Evolutionary conservation across 2,888 invertebrate genomes (phyloP).

Genomic region (Ophion slaviceki): DNA sequence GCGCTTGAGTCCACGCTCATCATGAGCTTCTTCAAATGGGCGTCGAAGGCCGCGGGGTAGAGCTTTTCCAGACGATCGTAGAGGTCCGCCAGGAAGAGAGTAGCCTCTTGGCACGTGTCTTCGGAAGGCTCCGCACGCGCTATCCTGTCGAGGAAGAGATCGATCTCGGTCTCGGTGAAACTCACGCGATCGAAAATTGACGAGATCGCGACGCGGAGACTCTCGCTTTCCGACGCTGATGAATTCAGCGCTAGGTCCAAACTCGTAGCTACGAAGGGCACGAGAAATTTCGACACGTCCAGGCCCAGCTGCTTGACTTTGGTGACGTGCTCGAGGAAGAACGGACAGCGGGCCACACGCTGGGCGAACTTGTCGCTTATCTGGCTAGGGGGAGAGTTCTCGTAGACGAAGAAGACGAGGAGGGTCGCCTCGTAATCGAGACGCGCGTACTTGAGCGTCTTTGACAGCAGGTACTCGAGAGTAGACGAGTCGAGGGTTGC

Average conservation of each 20-base stretch:
- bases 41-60: constrained; percentile 90
- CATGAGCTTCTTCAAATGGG: constrained; percentile 87
- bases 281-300: constrained; percentile 86
- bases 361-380: constrained; percentile 85
- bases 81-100: constrained; percentile 73
- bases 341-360: constrained; percentile 84
- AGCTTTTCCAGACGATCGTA: constrained; percentile 86
- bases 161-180: constrained; percentile 84
- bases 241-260: constrained; percentile 85
- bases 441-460: constrained; percentile 85
- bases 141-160: constrained; percentile 74
- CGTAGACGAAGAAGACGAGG: constrained; percentile 89
- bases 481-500: constrained; percentile 85
- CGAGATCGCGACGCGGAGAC: constrained; percentile 85
- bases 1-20: constrained; percentile 68
- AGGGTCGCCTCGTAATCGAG: constrained; percentile 88
- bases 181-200: constrained; percentile 86
- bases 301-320: constrained; percentile 85
- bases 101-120: constrained; percentile 47
- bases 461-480: constrained; percentile 86
- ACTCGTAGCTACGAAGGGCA: constrained; percentile 85
- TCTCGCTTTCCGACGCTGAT: constrained; percentile 76
- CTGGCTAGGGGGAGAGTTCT: constrained; percentile 84
- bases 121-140: not conserved
- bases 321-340: constrained; percentile 85